Evolutionary conservation across 2,797 vertebrate genomes (phyloP).

Genomic region (Cheirogaleus major): DNA sequence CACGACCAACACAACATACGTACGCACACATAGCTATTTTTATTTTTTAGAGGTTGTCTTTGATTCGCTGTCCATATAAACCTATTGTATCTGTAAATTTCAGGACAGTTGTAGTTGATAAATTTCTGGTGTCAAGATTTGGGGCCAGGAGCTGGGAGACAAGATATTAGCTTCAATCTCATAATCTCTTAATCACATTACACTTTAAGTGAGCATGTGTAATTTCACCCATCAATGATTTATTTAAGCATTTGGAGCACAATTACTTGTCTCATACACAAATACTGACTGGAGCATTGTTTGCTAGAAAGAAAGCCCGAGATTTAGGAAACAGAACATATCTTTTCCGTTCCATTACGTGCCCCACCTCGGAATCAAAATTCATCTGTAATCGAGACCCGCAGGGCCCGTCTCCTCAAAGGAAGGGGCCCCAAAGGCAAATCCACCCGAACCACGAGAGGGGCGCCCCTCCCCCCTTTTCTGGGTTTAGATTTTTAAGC

Average conservation of each 20-base stretch:
- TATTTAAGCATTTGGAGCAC: slow-evolving; percentile 86
- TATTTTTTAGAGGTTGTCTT: slow-evolving; percentile 30
- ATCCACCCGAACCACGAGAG: slow-evolving; percentile 20
- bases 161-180: slow-evolving; percentile 87
- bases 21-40: neutral
- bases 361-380: slow-evolving; percentile 58
- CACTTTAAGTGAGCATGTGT: slow-evolving; percentile 88
- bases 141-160: slow-evolving; percentile 85
- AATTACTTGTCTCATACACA: slow-evolving; percentile 84
- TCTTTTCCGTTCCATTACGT: slow-evolving; percentile 22
- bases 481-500: slow-evolving; percentile 62
- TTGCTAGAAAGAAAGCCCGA: slow-evolving; percentile 70
- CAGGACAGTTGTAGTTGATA: slow-evolving; percentile 83
- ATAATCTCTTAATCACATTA: slow-evolving; percentile 90
- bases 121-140: slow-evolving; percentile 86
- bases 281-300: slow-evolving; percentile 78
- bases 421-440: slow-evolving; percentile 34
- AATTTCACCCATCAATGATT: slow-evolving; percentile 90
- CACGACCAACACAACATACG: neutral
- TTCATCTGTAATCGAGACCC: slow-evolving; percentile 60
- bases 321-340: slow-evolving; percentile 51
- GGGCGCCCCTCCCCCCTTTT: neutral
- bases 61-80: slow-evolving; percentile 65
- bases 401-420: slow-evolving; percentile 52
- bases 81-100: slow-evolving; percentile 74